Evolutionary conservation across 1,140 invertebrate genomes (phyloP).

Genomic region (Anagrus nilaparvatae): DNA sequence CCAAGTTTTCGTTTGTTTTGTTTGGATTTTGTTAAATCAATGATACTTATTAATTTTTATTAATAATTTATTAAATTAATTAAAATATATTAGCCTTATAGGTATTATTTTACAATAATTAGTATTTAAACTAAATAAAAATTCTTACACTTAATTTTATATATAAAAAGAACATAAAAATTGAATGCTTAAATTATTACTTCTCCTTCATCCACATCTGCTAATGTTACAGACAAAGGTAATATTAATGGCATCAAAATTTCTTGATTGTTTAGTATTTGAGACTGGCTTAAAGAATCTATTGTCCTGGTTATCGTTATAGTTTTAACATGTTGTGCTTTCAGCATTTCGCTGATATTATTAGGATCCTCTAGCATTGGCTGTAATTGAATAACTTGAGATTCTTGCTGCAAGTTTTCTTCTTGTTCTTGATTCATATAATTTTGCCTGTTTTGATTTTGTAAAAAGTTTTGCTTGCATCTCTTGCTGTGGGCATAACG

Average conservation of each 20-base stretch:
- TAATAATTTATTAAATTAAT: conserved; percentile 12
- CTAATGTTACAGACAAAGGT: conserved; percentile 35
- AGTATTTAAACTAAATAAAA: no score
- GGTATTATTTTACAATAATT: no score
- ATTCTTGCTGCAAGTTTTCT: conserved; percentile 13
- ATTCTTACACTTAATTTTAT: no score
- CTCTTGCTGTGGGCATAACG: conserved; percentile 40
- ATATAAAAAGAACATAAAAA: no score
- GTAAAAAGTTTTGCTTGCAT: conserved; percentile 35
- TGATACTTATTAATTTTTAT: conserved; percentile 11
- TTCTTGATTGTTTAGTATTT: conserved; percentile 37
- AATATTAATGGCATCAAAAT: conserved; percentile 39
- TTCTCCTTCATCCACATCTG: conserved; percentile 38
- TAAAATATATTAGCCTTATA: no score
- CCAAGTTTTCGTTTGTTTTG: no score
- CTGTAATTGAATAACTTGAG: conserved; percentile 12
- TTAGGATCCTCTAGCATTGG: conserved; percentile 10
- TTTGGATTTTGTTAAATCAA: neutral
- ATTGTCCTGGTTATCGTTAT: conserved; percentile 34
- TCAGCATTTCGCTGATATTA: conserved; percentile 27
- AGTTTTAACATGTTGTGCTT: conserved; percentile 37
- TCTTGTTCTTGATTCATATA: conserved; percentile 13
- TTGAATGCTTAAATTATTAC: no score
- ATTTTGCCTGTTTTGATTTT: conserved; percentile 13
- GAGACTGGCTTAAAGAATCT: conserved; percentile 24